Percentiles rank a stretch among this genome's conserved stretches.
These are phyloP conservation scores for Pangasius macronema DNA, from an alignment of 2,797 vertebrate genomes.

Conservation along the genomic window DNA sequence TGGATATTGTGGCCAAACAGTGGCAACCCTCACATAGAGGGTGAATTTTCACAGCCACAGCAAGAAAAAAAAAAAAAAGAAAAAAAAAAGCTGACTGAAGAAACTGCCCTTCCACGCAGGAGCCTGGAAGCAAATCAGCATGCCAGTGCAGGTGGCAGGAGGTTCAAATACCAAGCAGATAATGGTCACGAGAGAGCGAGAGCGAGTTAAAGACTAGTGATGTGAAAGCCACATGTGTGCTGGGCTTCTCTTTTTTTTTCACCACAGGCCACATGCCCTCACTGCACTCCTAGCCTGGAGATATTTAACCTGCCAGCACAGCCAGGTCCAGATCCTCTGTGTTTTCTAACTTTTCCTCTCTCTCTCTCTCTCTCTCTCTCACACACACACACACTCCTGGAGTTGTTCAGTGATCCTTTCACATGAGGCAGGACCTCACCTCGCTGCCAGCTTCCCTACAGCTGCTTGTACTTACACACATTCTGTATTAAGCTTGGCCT, in stretches of 20 bases:
- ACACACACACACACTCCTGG: too few relatives aligned
- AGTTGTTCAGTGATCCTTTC: constrained; percentile 53
- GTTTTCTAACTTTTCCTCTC: constrained; percentile 20
- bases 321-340: constrained; percentile 35
- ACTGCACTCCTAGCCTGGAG: constrained; percentile 60
- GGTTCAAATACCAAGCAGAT: constrained; percentile 53
- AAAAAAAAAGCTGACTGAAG: background rate
- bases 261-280: constrained; percentile 70
- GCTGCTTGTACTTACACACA: constrained; percentile 42
- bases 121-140: constrained; percentile 65
- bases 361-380: constrained; percentile 19
- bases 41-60: background rate
- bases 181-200: constrained; percentile 37
- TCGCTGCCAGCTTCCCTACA: constrained; percentile 41
- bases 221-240: constrained; percentile 57
- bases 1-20: constrained; percentile 30
- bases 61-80: background rate
- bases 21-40: constrained; percentile 14
- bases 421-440: constrained; percentile 49
- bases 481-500: constrained; percentile 58
- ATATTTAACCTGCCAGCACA: constrained; percentile 67
- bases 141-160: constrained; percentile 54
- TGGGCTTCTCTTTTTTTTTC: constrained; percentile 40
- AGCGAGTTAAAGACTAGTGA: constrained; percentile 45
- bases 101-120: constrained; percentile 64